These are phyloP conservation scores for Ophioninae sp. DNA, from an alignment of 2,888 invertebrate species.

Conservation along the genomic window DNA sequence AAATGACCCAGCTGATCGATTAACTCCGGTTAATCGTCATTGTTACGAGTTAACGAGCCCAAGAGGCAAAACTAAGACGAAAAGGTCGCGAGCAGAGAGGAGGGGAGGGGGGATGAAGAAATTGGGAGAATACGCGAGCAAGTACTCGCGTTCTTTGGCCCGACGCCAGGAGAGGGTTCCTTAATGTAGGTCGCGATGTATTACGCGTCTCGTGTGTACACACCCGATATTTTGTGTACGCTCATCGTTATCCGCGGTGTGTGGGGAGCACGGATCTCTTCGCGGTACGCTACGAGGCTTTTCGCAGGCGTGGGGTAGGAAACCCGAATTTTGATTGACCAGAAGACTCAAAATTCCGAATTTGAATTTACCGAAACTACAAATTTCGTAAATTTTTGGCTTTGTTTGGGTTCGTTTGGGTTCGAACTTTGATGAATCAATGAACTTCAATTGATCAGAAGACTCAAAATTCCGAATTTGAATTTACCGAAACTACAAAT, in stretches of 20 bases:
- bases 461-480: too few species aligned
- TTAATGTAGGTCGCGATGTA: conserved; percentile 73
- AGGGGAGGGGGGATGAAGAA: background rate
- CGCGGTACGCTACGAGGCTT: too few species aligned
- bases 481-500: too few species aligned
- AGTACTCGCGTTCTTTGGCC: conserved; percentile 67
- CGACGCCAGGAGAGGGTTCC: conserved; percentile 70
- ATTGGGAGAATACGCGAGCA: conserved; percentile 29
- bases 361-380: too few species aligned
- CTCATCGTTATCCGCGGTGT: conserved; percentile 4
- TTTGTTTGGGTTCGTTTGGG: too few species aligned
- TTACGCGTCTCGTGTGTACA: conserved; percentile 56
- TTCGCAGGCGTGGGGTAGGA: too few species aligned
- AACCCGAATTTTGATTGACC: too few species aligned
- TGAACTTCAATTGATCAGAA: too few species aligned
- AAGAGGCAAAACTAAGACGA: conserved; percentile 34
- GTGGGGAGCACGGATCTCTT: too few species aligned
- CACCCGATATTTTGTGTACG: conserved; percentile 18
- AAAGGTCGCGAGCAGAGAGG: background rate
- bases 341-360: too few species aligned
- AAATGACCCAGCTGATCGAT: conserved; percentile 69
- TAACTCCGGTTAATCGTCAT: conserved; percentile 71
- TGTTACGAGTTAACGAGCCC: conserved; percentile 66
- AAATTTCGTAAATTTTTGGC: too few species aligned
- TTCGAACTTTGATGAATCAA: too few species aligned